These are phyloP conservation scores for Coenonympha glycerion DNA, from an alignment of 2,888 invertebrate genomes.

Conservation along the genomic window DNA sequence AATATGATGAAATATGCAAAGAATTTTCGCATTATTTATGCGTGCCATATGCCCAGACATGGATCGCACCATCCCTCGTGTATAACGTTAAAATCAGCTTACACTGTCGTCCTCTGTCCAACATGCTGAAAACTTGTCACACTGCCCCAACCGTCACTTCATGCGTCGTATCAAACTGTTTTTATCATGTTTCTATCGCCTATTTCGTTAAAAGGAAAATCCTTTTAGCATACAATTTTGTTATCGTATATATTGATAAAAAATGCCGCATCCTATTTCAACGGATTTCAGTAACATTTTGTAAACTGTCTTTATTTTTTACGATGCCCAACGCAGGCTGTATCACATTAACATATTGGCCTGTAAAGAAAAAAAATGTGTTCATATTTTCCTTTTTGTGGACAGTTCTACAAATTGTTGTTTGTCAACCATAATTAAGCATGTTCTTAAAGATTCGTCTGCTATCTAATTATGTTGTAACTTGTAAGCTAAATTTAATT, in stretches of 20 bases:
- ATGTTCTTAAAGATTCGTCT: too few relatives aligned
- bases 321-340: too few relatives aligned
- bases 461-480: too few relatives aligned
- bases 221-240: neutral
- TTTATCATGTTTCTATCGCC: neutral
- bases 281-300: neutral
- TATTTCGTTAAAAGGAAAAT: neutral
- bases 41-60: constrained; percentile 1
- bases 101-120: constrained; percentile 2
- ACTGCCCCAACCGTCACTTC: neutral
- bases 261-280: neutral
- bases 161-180: constrained; percentile 6
- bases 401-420: too few relatives aligned
- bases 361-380: too few relatives aligned
- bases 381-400: too few relatives aligned
- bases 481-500: too few relatives aligned
- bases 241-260: neutral
- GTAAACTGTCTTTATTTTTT: too few relatives aligned
- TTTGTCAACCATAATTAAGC: too few relatives aligned
- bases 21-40: constrained; percentile 3
- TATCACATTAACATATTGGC: too few relatives aligned
- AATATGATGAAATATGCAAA: neutral
- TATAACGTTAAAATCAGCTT: constrained; percentile 10
- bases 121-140: constrained; percentile 8
- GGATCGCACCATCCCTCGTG: constrained; percentile 5